Percentiles rank a stretch among this genome's conserved stretches.
phyloP scores from a whole-genome alignment of 2,888 invertebrate genomes.

The Prenolepis imparis region DNA sequence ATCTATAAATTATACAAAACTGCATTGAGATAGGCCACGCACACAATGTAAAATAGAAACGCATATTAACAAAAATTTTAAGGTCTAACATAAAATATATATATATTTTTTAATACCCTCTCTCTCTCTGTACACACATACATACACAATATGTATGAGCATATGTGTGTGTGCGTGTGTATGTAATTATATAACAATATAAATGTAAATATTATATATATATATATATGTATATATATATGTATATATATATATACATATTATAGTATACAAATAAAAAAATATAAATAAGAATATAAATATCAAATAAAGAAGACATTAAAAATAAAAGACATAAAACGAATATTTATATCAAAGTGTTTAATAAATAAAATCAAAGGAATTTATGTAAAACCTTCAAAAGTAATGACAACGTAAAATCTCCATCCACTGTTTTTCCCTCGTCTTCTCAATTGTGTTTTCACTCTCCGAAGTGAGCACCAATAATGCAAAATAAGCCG shows the following conservation, averaged over 20 bases:
- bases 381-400: conserved; percentile 34
- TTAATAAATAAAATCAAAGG: conserved; percentile 15
- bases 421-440: conserved; percentile 18
- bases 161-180: too few species aligned
- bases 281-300: neutral
- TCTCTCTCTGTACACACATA: neutral
- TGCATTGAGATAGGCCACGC: neutral
- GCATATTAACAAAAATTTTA: neutral
- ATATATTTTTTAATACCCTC: neutral
- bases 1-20: conserved; percentile 63
- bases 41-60: neutral
- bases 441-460: conserved; percentile 11
- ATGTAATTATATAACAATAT: neutral
- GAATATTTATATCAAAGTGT: neutral
- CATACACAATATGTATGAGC: too few species aligned
- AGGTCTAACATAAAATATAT: neutral
- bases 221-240: neutral
- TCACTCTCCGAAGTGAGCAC: neutral
- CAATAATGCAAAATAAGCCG: conserved; percentile 8
- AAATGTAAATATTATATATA: neutral
- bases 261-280: neutral
- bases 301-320: neutral
- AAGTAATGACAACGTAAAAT: conserved; percentile 37
- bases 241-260: too few species aligned
- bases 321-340: neutral